Percentiles rank a stretch among this genome's conserved stretches.
These are phyloP conservation scores for Prochilodus magdalenae DNA, from an alignment of 2,113 vertebrate genomes.

Conservation along the genomic window DNA sequence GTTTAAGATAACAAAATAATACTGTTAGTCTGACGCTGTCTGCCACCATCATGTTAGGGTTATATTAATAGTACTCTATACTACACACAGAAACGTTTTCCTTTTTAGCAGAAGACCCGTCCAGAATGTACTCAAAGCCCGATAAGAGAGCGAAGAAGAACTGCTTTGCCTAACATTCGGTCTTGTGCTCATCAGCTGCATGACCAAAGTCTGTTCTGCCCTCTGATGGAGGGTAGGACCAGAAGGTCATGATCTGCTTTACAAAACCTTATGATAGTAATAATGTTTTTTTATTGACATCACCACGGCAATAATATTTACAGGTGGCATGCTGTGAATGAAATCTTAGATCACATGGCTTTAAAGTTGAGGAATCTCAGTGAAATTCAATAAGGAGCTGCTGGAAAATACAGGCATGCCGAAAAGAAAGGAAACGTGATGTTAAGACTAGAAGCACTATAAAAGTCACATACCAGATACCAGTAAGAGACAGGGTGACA, in stretches of 20 bases:
- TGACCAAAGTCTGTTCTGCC: neutral
- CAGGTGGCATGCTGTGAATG: conserved; percentile 36
- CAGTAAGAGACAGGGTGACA: neutral
- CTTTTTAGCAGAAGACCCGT: neutral
- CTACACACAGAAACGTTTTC: no score
- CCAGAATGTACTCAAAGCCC: neutral
- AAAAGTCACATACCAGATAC: conserved; percentile 26
- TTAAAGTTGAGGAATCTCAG: conserved; percentile 33
- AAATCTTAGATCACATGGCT: conserved; percentile 28
- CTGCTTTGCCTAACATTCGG: neutral
- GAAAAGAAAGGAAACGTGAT: conserved; percentile 24
- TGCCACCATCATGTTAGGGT: no score
- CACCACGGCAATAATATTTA: conserved; percentile 39
- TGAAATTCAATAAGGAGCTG: conserved; percentile 26
- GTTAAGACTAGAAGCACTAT: neutral
- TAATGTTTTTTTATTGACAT: conserved; percentile 44
- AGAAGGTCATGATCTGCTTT: conserved; percentile 37
- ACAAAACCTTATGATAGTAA: conserved; percentile 42
- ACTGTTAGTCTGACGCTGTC: neutral
- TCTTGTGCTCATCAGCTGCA: neutral
- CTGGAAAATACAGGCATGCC: conserved; percentile 20
- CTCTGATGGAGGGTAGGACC: neutral
- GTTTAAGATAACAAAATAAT: neutral
- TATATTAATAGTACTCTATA: neutral
- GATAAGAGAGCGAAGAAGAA: no score